Conservation (phyloP, 2,113 vertebrate genomes). For the Thomomys bottae region DNA sequence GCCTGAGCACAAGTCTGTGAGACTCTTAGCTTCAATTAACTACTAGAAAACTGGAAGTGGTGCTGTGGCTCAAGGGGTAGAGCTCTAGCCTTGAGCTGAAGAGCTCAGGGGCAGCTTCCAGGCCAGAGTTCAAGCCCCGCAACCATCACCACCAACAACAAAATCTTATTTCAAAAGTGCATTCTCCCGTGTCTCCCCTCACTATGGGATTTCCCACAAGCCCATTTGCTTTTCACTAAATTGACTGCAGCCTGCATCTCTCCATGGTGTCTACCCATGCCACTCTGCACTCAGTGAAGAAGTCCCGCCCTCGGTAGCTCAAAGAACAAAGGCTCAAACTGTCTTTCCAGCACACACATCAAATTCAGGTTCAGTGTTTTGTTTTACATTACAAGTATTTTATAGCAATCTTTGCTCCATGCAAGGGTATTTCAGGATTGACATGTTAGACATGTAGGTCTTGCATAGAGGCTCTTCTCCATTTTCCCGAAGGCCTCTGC, state of each 20-base stretch:
- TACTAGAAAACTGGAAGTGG: too few relatives aligned
- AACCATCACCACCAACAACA: too few relatives aligned
- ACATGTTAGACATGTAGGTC: not conserved
- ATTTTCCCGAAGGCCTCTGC: not conserved
- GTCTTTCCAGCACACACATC: too few relatives aligned
- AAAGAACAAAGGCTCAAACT: not conserved
- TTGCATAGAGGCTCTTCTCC: not conserved
- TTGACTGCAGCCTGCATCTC: not conserved
- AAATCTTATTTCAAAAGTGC: not conserved
- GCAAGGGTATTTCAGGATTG: not conserved
- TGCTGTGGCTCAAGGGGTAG: too few relatives aligned
- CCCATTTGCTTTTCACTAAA: not conserved
- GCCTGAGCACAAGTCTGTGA: too few relatives aligned
- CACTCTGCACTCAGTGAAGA: not conserved
- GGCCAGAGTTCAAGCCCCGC: too few relatives aligned
- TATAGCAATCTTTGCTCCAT: not conserved
- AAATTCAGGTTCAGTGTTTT: not conserved
- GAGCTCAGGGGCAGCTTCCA: too few relatives aligned
- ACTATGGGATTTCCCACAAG: not conserved
- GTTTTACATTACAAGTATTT: not conserved
- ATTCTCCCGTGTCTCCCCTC: not conserved
- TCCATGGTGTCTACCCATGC: rapidly evolving
- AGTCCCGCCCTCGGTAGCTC: not conserved
- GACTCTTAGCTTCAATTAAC: too few relatives aligned
- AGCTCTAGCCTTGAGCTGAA: too few relatives aligned